Conservation (phyloP, 1,140 invertebrate species). For the Periplaneta americana region DNA sequence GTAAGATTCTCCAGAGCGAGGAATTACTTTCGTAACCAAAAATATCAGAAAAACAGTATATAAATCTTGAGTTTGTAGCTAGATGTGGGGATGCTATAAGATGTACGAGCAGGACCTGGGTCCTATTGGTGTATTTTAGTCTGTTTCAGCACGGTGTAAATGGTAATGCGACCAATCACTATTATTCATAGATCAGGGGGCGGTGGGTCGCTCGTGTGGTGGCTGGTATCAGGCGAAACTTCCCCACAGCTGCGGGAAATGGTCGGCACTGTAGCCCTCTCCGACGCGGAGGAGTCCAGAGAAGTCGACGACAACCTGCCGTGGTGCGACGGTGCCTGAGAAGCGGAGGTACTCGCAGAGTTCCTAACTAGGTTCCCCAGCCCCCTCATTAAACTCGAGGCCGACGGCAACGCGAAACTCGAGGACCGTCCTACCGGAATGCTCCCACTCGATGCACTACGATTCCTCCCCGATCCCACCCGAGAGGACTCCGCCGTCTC, state of each 20-base stretch:
- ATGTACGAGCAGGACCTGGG: background rate
- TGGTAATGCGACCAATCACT: background rate
- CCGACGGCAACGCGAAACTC: background rate
- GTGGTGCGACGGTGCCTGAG: background rate
- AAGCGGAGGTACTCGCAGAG: background rate
- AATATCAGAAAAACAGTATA: background rate
- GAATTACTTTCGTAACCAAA: no score
- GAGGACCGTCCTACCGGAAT: background rate
- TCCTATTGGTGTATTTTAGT: background rate
- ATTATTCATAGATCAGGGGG: constrained; percentile 6
- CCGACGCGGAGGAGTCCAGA: background rate
- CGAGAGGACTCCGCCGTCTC: background rate
- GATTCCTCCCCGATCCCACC: background rate
- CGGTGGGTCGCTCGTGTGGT: background rate
- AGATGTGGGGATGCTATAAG: background rate
- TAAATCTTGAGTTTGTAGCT: background rate
- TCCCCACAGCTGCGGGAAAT: background rate
- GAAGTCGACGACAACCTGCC: background rate
- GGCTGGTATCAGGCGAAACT: background rate
- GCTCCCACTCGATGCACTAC: constrained; percentile 7
- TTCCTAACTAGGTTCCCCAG: background rate
- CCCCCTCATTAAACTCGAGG: background rate
- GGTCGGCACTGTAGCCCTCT: background rate
- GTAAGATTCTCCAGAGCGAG: no score
- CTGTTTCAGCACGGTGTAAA: background rate